A percentile compares a stretch with the other conserved stretches of the same genome.
Evolutionary conservation across 2,888 invertebrate species (phyloP).

Genomic region (Hydrotaea cyrtoneurina): DNA sequence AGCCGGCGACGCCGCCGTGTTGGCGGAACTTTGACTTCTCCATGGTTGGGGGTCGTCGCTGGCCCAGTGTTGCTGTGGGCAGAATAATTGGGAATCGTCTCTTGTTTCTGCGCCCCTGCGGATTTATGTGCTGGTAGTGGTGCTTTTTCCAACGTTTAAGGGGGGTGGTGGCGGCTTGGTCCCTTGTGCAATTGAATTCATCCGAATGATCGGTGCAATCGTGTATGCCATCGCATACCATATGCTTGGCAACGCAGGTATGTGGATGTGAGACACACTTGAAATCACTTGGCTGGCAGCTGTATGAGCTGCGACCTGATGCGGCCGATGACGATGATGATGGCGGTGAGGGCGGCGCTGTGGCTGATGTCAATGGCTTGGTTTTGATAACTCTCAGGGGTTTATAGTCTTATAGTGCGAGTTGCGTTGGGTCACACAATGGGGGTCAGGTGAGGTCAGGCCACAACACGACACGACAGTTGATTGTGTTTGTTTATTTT

Average conservation of each 20-base stretch:
- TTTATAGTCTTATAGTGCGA: conserved; percentile 76
- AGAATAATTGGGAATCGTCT: conserved; percentile 50
- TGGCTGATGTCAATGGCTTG: conserved; percentile 65
- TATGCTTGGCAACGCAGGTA: conserved; percentile 77
- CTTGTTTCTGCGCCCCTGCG: conserved; percentile 47
- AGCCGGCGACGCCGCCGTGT: conserved; percentile 22
- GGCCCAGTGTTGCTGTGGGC: background rate
- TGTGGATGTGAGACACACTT: conserved; percentile 80
- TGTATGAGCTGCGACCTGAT: conserved; percentile 70
- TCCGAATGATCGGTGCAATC: conserved; percentile 85
- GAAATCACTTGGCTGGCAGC: conserved; percentile 78
- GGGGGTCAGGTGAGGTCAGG: background rate
- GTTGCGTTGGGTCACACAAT: background rate
- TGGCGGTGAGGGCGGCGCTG: conserved; percentile 49
- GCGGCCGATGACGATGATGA: conserved; percentile 23
- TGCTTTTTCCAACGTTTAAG: conserved; percentile 79
- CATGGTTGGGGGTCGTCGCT: background rate
- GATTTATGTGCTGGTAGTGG: conserved; percentile 52
- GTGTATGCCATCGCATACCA: conserved; percentile 82
- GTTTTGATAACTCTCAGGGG: conserved; percentile 69
- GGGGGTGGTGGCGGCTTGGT: conserved; percentile 58
- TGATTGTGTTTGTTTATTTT: conserved; percentile 27
- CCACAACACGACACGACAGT: background rate
- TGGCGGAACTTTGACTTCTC: conserved; percentile 1
- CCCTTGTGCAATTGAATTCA: conserved; percentile 83